Base-by-base conservation (phyloP, 2,797 vertebrate genomes). In the Pangasius macronema region DNA sequence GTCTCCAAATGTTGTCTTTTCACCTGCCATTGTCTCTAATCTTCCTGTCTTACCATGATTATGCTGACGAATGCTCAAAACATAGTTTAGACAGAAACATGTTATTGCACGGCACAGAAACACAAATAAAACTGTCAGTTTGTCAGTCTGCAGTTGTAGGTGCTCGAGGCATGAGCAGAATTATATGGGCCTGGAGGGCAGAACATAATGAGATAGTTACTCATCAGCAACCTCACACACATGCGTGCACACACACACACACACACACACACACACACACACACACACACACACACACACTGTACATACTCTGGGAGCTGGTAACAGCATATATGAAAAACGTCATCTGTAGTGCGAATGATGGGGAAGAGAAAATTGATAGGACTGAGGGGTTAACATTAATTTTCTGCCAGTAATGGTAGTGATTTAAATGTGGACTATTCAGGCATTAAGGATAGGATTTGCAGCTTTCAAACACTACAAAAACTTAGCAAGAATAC, bases 381-480 rank as follows among this genome's bases (percentile, higher is more conserved):
- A 55, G 57, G 20, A n/a, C 65, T 72, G 75, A 72, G 63, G 61
- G 39, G 73, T 86, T 83, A 42, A 84, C 79, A 90, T 67, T 16
- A 53, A 87, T 89, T 90, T 86, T 73, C 42, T 89, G 77, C 59
- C 88, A 87, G 89, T 90, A 90, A 92, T 83, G 88, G 85, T 91
- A 88, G 88, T 82, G 86, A 93, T 91, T 91, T 92, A 88, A 83
- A 87, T 86, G 87, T 70, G 79, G 88, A 80, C 67, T 85, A 84
- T 85, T 88, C 88, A 90, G 73, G 83, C 87, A 61, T 88, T 91
- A 86, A 92, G 89, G 85, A 92, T 91, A 92, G 89, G 86, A 92
- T 91, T 46, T 87, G 84, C 87, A 87, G 85, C 89, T 88, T 87
- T 67, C 84, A 88, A 80, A 82, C 84, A 82, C 83, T 83, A 77